These are phyloP conservation scores for Caenorhabditis uteleia DNA, from an alignment of 2,888 invertebrate genomes.

Conservation along the genomic window DNA sequence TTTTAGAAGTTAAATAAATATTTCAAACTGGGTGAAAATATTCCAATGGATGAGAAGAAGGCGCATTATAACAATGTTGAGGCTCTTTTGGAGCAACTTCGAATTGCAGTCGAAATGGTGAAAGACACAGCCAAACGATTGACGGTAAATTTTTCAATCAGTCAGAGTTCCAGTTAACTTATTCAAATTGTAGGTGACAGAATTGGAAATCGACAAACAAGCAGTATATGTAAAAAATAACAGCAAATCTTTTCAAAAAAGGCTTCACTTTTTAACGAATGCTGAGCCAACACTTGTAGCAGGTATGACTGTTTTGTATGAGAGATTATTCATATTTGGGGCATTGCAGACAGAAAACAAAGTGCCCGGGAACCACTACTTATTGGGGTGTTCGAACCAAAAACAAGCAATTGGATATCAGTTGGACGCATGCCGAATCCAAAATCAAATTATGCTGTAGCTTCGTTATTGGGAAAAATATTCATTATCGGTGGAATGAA, in stretches of 20 bases:
- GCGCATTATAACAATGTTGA: slow-evolving; percentile 18
- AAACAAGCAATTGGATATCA: slow-evolving; percentile 5
- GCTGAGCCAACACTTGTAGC: no score
- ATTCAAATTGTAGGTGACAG: no score
- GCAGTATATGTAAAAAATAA: no score
- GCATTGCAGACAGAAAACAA: slow-evolving; percentile 37
- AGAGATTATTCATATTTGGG: no score
- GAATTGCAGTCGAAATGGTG: slow-evolving; percentile 7
- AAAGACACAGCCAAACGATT: slow-evolving; percentile 10
- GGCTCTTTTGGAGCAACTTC: slow-evolving; percentile 6
- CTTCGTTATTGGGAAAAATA: slow-evolving; percentile 10
- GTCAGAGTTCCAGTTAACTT: no score
- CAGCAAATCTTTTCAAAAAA: no score
- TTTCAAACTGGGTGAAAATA: not conserved
- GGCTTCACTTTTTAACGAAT: no score
- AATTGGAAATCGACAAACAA: no score
- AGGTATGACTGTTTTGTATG: no score
- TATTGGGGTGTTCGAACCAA: slow-evolving; percentile 29
- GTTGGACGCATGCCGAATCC: slow-evolving; percentile 35
- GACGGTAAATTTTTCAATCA: no score
- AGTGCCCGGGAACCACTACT: slow-evolving; percentile 25
- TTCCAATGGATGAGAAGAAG: slow-evolving; percentile 3
- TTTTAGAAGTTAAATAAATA: slow-evolving; percentile 1
- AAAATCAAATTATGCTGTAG: slow-evolving; percentile 37
- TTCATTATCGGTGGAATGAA: slow-evolving; percentile 38